phyloP scores from a whole-genome alignment of 2,888 invertebrate species.

The Ochropacha duplaris region DNA sequence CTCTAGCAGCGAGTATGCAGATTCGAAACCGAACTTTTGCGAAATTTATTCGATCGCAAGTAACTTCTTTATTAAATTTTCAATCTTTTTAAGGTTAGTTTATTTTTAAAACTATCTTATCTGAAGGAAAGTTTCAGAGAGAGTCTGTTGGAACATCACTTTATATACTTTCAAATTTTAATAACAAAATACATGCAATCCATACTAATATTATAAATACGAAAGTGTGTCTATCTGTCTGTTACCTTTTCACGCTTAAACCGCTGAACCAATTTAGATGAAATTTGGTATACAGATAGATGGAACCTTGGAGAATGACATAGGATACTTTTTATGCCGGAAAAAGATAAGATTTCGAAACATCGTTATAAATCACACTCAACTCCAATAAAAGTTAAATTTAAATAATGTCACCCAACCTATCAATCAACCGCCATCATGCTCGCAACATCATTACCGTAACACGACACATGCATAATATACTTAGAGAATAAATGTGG shows the following conservation, averaged over 20 bases:
- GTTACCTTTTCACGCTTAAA: too few relatives aligned
- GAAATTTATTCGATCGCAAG: background rate
- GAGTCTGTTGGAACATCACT: background rate
- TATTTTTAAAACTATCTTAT: background rate
- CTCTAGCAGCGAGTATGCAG: constrained; percentile 1
- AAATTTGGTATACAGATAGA: too few relatives aligned
- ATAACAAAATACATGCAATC: too few relatives aligned
- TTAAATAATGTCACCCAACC: background rate
- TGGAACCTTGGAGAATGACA: too few relatives aligned
- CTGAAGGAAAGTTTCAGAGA: background rate
- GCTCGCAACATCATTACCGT: background rate
- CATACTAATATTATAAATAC: too few relatives aligned
- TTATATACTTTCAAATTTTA: background rate
- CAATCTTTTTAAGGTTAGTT: background rate
- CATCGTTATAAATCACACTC: background rate
- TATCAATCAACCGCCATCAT: background rate
- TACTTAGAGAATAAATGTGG: constrained; percentile 7
- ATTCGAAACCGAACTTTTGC: background rate
- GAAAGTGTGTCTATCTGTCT: too few relatives aligned
- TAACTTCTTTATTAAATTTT: constrained; percentile 4
- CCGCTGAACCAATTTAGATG: too few relatives aligned
- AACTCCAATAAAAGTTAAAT: background rate
- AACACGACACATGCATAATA: background rate
- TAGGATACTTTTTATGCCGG: too few relatives aligned
- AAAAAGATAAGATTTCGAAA: too few relatives aligned